These are phyloP conservation scores for Argyrosomus japonicus DNA, from an alignment of 2,113 vertebrate genomes.

Conservation along the genomic window DNA sequence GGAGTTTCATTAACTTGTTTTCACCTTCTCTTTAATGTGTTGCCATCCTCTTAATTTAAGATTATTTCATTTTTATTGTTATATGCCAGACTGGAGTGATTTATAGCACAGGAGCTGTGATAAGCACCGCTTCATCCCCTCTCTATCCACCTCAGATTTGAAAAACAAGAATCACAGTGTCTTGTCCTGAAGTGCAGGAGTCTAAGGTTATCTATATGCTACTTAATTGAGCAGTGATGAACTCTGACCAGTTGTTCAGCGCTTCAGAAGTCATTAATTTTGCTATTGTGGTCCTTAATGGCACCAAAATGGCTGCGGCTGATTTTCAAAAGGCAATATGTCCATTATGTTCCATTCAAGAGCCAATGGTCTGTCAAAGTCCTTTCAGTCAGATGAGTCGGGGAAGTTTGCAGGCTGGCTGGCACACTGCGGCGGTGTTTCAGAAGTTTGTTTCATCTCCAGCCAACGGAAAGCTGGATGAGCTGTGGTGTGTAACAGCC, in stretches of 20 bases:
- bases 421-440: constrained; percentile 7
- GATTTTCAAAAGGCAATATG: constrained; percentile 19
- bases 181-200: not conserved
- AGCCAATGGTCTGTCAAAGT: constrained; percentile 49
- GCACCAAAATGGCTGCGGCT: constrained; percentile 47
- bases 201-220: constrained; percentile 20
- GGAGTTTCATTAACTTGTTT: constrained; percentile 57
- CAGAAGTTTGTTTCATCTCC: constrained; percentile 65
- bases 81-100: constrained; percentile 12
- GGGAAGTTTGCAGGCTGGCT: constrained; percentile 32
- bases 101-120: not conserved
- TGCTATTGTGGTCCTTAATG: not conserved
- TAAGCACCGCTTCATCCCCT: constrained; percentile 8
- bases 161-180: not conserved
- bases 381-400: constrained; percentile 38
- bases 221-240: constrained; percentile 30
- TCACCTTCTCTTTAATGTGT: constrained; percentile 29
- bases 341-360: constrained; percentile 21
- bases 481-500: constrained; percentile 10
- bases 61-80: constrained; percentile 39
- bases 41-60: constrained; percentile 16
- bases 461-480: constrained; percentile 60
- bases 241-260: constrained; percentile 6
- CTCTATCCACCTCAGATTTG: not conserved
- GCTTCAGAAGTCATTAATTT: constrained; percentile 35